A percentile compares a stretch with the other conserved stretches of the same genome.
These are phyloP conservation scores for Morphnarchus princeps DNA, from an alignment of 2,113 vertebrate genomes.

Conservation along the genomic window DNA sequence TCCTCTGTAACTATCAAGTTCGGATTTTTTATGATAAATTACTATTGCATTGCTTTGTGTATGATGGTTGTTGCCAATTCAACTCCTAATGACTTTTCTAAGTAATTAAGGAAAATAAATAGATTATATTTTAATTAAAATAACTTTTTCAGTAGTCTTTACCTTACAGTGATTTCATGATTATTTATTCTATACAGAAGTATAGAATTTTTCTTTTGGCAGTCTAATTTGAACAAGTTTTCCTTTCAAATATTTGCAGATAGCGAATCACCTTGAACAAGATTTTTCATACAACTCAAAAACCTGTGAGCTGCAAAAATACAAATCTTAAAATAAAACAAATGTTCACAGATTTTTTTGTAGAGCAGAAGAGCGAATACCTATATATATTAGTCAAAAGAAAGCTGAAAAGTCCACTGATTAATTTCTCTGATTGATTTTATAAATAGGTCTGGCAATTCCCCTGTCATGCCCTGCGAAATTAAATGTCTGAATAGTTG, in stretches of 20 bases:
- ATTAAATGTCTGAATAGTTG: not conserved
- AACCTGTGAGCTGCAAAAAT: not conserved
- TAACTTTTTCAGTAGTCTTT: not conserved
- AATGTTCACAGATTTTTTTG: not conserved
- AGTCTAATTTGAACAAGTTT: not conserved
- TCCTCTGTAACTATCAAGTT: not conserved
- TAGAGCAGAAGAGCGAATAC: not conserved
- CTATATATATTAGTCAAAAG: not conserved
- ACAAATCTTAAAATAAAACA: not conserved
- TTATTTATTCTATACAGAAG: not conserved
- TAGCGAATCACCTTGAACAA: not conserved
- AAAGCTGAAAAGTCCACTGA: not conserved
- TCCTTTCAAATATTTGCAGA: not conserved
- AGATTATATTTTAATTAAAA: not conserved
- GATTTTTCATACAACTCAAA: not conserved
- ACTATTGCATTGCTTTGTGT: accelerated
- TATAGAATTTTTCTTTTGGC: not conserved
- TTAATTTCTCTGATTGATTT: not conserved
- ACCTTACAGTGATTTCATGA: not conserved
- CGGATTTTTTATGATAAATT: not conserved
- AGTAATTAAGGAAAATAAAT: not conserved
- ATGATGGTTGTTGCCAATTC: not conserved
- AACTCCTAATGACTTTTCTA: not conserved
- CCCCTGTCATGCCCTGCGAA: not conserved
- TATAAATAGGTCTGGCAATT: not conserved